Evolutionary conservation across 2,797 vertebrate species (phyloP).

Genomic region (Thalassophryne amazonica): DNA sequence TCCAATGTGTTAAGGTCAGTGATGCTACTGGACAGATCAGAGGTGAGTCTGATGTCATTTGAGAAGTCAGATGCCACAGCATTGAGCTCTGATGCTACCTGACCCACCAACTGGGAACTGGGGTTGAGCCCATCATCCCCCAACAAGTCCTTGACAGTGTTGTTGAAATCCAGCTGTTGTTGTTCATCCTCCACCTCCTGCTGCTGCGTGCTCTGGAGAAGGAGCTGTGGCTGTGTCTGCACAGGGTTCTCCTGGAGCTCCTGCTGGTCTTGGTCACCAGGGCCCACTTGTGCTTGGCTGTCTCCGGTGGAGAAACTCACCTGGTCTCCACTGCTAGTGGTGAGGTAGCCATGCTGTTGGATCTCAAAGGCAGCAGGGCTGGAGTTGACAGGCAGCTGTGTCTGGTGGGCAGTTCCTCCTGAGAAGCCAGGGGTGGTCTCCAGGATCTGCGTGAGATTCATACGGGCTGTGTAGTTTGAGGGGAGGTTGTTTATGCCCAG

Average conservation of each 20-base stretch:
- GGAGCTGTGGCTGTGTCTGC: conserved; percentile 69
- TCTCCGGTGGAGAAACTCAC: conserved; percentile 88
- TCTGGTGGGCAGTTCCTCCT: conserved; percentile 77
- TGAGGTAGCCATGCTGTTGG: conserved; percentile 95
- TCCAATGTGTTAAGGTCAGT: conserved; percentile 98
- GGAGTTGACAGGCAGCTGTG: conserved; percentile 81
- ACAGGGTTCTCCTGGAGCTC: conserved; percentile 66
- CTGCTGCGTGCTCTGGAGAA: conserved; percentile 77
- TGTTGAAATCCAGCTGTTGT: conserved; percentile 92
- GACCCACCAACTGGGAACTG: conserved; percentile 93
- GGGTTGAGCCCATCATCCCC: conserved; percentile 91
- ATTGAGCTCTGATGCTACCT: conserved; percentile 91
- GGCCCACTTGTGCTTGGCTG: conserved; percentile 91
- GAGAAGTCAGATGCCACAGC: conserved; percentile 92
- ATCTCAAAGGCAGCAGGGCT: conserved; percentile 94
- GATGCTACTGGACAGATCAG: conserved; percentile 99
- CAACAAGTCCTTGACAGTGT: conserved; percentile 96
- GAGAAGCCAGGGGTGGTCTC: conserved; percentile 88
- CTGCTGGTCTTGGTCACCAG: conserved; percentile 80
- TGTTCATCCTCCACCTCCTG: conserved; percentile 72
- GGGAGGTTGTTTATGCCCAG: conserved; percentile 97
- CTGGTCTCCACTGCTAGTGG: conserved; percentile 83
- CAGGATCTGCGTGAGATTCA: conserved; percentile 99
- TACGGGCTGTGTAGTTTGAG: conserved; percentile 96
- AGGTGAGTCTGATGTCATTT: conserved; percentile 94